A percentile compares a stretch with the other conserved stretches of the same genome.
phyloP scores from a whole-genome alignment of 1,140 invertebrate species.

The Popillia japonica region DNA sequence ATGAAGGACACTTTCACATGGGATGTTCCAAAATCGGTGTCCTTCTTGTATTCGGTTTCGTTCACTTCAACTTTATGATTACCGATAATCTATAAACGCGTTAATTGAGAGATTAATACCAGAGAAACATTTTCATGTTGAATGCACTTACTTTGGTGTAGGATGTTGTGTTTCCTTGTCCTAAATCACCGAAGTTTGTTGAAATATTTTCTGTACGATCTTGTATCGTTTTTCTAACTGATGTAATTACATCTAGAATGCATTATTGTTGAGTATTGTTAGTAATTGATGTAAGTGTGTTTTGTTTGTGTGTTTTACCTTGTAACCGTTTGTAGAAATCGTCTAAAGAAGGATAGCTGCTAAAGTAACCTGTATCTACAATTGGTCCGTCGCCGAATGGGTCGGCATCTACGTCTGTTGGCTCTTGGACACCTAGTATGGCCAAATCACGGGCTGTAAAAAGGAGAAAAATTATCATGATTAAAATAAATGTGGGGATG shows the following conservation, averaged over 20 bases:
- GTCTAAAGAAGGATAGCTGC: constrained; percentile 3
- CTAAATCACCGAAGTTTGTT: constrained; percentile 53
- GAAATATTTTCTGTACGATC: not conserved
- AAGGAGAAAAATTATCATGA: not conserved
- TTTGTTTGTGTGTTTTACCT: not conserved
- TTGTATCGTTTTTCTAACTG: not conserved
- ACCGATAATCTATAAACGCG: constrained; percentile 61
- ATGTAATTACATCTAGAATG: not conserved
- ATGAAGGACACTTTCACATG: constrained; percentile 64
- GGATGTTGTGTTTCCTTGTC: constrained; percentile 66
- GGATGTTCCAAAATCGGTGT: constrained; percentile 59
- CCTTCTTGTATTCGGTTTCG: constrained; percentile 64
- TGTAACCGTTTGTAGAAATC: constrained; percentile 23
- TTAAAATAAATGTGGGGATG: too few relatives aligned
- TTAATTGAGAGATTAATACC: not conserved
- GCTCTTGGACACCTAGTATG: not conserved
- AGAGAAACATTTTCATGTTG: not conserved
- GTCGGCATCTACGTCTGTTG: not conserved
- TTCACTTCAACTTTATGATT: constrained; percentile 68
- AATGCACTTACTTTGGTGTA: constrained; percentile 62
- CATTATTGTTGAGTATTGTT: not conserved
- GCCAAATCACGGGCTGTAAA: not conserved
- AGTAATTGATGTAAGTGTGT: not conserved
- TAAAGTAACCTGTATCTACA: constrained; percentile 12
- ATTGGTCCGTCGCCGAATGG: not conserved